Conservation (phyloP, 2,888 invertebrate genomes). For the Stictocephala bisonia region DNA sequence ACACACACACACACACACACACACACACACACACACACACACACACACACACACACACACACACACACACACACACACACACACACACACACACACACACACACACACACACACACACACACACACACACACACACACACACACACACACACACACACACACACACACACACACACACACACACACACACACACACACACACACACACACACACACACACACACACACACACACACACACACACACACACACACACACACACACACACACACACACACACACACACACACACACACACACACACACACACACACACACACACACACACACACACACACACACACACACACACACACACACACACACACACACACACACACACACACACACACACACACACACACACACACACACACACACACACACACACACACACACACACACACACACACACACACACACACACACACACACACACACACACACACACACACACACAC, state of each 20-base stretch:
- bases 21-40: neutral
- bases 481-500: conserved; percentile 6
- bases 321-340: neutral
- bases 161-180: neutral
- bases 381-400: conserved; percentile 5
- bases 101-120: neutral
- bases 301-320: conserved; percentile 5
- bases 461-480: neutral
- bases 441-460: conserved; percentile 13
- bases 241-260: neutral
- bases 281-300: neutral
- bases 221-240: neutral
- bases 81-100: conserved; percentile 8
- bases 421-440: conserved; percentile 13
- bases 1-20: neutral
- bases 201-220: conserved; percentile 2
- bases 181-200: conserved; percentile 13
- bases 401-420: conserved; percentile 13
- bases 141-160: conserved; percentile 1
- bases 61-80: neutral
- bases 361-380: neutral
- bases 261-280: neutral
- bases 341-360: conserved; percentile 3
- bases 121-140: conserved; percentile 9
- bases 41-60: neutral